These are phyloP conservation scores for Pomacea canaliculata DNA, from an alignment of 2,888 invertebrate genomes.

Conservation along the genomic window DNA sequence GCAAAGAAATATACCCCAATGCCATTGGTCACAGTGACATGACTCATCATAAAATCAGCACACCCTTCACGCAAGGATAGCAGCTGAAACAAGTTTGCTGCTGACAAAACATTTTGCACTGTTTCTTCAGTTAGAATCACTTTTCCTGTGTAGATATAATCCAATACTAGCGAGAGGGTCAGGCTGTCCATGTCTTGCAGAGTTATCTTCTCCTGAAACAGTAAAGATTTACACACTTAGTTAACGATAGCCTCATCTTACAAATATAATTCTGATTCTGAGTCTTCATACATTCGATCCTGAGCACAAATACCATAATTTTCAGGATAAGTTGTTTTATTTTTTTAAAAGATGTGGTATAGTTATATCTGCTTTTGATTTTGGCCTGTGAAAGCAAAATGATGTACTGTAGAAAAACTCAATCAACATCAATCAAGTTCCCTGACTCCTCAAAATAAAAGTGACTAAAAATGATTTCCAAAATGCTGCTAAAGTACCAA, in stretches of 20 bases:
- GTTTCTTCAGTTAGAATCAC: slow-evolving; percentile 62
- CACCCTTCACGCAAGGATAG: slow-evolving; percentile 62
- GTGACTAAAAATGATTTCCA: too few relatives aligned
- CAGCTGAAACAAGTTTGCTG: slow-evolving; percentile 66
- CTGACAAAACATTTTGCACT: slow-evolving; percentile 65
- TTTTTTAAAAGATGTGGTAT: too few relatives aligned
- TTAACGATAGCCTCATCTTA: too few relatives aligned
- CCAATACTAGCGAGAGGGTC: slow-evolving; percentile 61
- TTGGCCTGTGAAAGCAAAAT: too few relatives aligned
- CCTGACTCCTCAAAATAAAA: too few relatives aligned
- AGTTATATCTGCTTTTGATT: too few relatives aligned
- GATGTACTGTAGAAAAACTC: too few relatives aligned
- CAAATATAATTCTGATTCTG: too few relatives aligned
- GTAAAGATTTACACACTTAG: neutral
- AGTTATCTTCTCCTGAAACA: slow-evolving; percentile 47
- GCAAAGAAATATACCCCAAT: slow-evolving; percentile 68
- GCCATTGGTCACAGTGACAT: slow-evolving; percentile 64
- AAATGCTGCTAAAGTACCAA: too few relatives aligned
- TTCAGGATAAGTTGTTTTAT: neutral
- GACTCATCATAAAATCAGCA: slow-evolving; percentile 67
- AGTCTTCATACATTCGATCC: neutral
- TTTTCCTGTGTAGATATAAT: slow-evolving; percentile 66
- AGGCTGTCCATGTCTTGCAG: slow-evolving; percentile 60
- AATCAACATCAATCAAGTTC: too few relatives aligned
- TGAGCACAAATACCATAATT: neutral